Percentiles rank a stretch among this genome's conserved stretches.
Evolutionary conservation across 2,113 vertebrate genomes (phyloP).

Genomic region (Barbus barbus): DNA sequence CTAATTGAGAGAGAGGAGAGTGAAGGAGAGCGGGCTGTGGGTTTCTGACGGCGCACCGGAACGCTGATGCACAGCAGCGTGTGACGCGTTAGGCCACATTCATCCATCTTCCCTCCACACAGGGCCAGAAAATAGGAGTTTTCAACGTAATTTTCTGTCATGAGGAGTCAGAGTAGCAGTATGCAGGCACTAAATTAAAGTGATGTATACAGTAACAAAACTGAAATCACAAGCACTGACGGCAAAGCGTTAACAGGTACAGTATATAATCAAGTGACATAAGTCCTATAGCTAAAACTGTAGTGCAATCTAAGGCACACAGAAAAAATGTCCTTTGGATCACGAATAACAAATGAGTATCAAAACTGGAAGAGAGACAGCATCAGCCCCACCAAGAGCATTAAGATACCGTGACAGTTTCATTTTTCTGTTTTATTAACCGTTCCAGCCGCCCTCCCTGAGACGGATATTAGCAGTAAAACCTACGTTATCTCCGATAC

Average conservation of each 20-base stretch:
- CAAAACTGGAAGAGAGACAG: conserved; percentile 21
- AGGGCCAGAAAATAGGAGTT: conserved; percentile 15
- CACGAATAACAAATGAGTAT: conserved; percentile 15
- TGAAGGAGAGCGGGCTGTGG: conserved; percentile 13
- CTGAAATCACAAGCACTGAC: no score
- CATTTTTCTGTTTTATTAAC: conserved; percentile 54
- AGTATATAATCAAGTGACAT: not conserved
- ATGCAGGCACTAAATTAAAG: conserved; percentile 23
- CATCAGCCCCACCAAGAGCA: conserved; percentile 19
- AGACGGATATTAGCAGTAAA: conserved; percentile 52
- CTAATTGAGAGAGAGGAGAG: conserved; percentile 47
- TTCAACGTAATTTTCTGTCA: conserved; percentile 48
- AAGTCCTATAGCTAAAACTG: not conserved
- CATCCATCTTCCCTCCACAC: conserved; percentile 39
- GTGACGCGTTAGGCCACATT: conserved; percentile 43
- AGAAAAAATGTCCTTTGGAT: not conserved
- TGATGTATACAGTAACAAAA: conserved; percentile 24
- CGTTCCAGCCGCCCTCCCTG: conserved; percentile 22
- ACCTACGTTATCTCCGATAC: conserved; percentile 44
- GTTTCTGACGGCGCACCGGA: conserved; percentile 42
- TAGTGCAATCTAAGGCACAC: not conserved
- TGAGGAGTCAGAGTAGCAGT: conserved; percentile 28
- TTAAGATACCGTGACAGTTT: conserved; percentile 52
- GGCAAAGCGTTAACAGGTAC: not conserved
- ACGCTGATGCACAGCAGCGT: conserved; percentile 38